These are phyloP conservation scores for Tretioscincus oriximinensis DNA, from an alignment of 2,113 vertebrate species.

Conservation along the genomic window DNA sequence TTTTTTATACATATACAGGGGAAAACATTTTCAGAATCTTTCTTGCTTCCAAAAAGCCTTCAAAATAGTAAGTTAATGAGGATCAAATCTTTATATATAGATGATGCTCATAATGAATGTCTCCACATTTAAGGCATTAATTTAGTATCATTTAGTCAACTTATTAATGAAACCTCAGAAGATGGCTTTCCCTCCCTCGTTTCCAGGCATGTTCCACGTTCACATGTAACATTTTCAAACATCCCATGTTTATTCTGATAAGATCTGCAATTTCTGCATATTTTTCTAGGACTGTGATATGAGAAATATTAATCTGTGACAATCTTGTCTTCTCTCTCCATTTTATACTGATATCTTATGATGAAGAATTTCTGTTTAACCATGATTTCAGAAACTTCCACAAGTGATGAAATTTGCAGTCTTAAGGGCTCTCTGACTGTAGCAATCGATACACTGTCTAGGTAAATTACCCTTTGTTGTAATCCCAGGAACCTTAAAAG, in stretches of 20 bases:
- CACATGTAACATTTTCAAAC: too few relatives aligned
- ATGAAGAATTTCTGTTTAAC: slow-evolving; percentile 15
- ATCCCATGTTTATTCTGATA: not conserved
- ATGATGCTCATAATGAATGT: too few relatives aligned
- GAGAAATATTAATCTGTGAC: too few relatives aligned
- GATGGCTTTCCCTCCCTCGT: not conserved
- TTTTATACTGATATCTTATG: not conserved
- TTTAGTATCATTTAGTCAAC: not conserved
- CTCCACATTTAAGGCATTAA: not conserved
- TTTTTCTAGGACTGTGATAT: not conserved
- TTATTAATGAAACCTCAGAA: not conserved
- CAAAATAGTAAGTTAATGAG: not conserved
- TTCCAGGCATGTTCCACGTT: not conserved
- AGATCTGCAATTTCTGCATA: not conserved
- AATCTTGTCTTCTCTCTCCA: not conserved
- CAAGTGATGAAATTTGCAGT: slow-evolving; percentile 25
- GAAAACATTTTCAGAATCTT: too few relatives aligned
- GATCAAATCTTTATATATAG: not conserved
- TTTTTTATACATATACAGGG: not conserved
- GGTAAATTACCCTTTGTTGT: slow-evolving; percentile 33
- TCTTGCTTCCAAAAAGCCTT: not conserved
- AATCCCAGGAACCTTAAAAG: slow-evolving; percentile 22
- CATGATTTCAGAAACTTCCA: not conserved
- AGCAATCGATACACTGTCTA: slow-evolving; percentile 20
- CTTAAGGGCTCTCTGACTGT: slow-evolving; percentile 22